Evolutionary conservation across 1,140 invertebrate genomes (phyloP), one percentile per base, ranked within the genome.

Genomic region (Neodiprion fabricii): DNA sequence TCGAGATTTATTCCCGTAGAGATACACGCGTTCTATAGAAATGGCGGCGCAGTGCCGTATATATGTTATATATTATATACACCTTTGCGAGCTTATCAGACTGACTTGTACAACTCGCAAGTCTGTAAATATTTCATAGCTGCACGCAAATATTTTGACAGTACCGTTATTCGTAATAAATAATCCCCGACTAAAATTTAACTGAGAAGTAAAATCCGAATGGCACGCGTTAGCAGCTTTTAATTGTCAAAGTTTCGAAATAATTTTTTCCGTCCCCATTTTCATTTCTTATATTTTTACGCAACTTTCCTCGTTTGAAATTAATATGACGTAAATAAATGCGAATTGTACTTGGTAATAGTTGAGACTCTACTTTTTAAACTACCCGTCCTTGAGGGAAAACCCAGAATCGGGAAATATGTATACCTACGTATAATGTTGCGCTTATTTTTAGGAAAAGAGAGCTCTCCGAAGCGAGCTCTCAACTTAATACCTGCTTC

Each of bases 301-400:
- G n/a, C 53, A 61, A 61, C 53, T 61, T 61, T 61, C 11, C 53
- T 61, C 53, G 53, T 61, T 61, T 61, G 53, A 61, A 61, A 61
- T 7, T 61, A 40, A 40, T 40, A 40, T 40, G 28, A 40, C 28
- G 5, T 40, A 40, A 40, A 40, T 40, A 40, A 40, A 40, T 40
- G 28, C 28, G 28, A 40, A 40, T 40, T 40, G 28, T 40, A 40
- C 28, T 40, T 40, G 28, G 2, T 40, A 40, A 40, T 40, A 40
- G 28, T 40, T 40, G 0, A 40, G 28, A 40, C 1, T 3, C 28
- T 40, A 40, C 2, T 40, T 40, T 40, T 40, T 40, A 40, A 40
- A 40, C 28, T 40, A 40, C 28, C 28, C 28, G 28, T 40, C 28
- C 28, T 40, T 40, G 28, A 40, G 28, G 28, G 28, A 40, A 40